Evolutionary conservation across 64 coral and sea anemone species (phyloP).

Genomic region (Montipora efflorescens): DNA sequence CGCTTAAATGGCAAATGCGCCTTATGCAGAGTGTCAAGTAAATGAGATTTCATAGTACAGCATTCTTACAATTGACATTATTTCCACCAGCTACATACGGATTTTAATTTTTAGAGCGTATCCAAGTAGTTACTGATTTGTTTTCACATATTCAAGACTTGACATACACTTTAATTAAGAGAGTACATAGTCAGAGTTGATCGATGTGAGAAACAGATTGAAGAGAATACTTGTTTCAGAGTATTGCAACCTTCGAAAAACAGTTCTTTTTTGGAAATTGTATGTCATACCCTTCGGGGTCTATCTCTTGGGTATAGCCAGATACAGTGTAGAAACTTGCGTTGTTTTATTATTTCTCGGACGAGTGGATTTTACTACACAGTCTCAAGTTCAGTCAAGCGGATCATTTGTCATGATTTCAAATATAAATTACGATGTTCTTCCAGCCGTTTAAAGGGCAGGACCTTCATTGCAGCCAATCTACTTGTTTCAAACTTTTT

Average conservation of each 20-base stretch:
- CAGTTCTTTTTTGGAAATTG: not conserved
- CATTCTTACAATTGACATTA: not conserved
- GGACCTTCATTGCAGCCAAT: too few relatives aligned
- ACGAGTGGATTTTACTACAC: constrained; percentile 1
- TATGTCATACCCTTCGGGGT: not conserved
- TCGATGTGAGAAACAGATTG: not conserved
- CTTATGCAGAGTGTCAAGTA: not conserved
- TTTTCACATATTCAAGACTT: not conserved
- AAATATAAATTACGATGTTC: not conserved
- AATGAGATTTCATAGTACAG: not conserved
- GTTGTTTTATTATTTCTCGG: not conserved
- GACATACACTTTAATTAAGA: too few relatives aligned
- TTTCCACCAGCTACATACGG: not conserved
- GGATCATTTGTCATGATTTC: constrained; percentile 18
- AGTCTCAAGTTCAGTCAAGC: not conserved
- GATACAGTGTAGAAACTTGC: not conserved
- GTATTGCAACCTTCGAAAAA: too few relatives aligned
- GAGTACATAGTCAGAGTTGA: too few relatives aligned
- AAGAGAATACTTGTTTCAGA: not conserved
- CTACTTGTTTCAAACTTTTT: too few relatives aligned
- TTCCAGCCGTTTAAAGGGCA: too few relatives aligned
- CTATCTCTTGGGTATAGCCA: too few relatives aligned
- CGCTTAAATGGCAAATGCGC: not conserved
- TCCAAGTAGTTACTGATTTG: not conserved
- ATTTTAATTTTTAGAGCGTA: not conserved